A percentile compares a stretch with the other conserved stretches of the same genome.
These are phyloP conservation scores for Gambusia affinis DNA, from an alignment of 2,113 vertebrate species.

Conservation along the genomic window DNA sequence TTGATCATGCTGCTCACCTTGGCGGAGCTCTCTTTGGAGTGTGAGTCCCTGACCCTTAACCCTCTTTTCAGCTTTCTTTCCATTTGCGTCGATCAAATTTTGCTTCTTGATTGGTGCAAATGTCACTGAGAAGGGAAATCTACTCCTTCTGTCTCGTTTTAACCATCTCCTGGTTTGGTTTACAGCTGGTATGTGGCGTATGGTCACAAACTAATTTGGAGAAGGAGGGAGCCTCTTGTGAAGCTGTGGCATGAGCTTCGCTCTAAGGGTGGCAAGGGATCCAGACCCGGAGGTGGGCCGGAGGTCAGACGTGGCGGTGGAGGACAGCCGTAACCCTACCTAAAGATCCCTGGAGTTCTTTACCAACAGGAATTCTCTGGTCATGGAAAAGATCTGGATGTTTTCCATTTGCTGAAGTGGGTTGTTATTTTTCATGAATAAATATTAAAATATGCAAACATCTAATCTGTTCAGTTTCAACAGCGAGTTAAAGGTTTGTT, in stretches of 20 bases:
- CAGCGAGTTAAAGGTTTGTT: neutral
- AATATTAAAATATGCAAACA: slow-evolving; percentile 10
- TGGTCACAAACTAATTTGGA: slow-evolving; percentile 94
- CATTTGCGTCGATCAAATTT: neutral
- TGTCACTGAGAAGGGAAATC: neutral
- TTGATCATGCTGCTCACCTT: slow-evolving; percentile 96
- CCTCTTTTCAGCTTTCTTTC: too few relatives aligned
- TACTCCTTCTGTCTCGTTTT: slow-evolving; percentile 14
- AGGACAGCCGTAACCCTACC: slow-evolving; percentile 18
- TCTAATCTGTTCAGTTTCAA: neutral
- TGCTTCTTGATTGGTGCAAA: neutral
- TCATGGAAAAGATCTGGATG: slow-evolving; percentile 1
- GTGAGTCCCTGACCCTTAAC: slow-evolving; percentile 75
- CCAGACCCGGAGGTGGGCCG: slow-evolving; percentile 77
- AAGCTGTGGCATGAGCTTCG: slow-evolving; percentile 92
- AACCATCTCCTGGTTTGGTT: slow-evolving; percentile 5
- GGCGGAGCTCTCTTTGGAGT: slow-evolving; percentile 95
- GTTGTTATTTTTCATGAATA: slow-evolving; percentile 19
- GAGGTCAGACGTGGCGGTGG: slow-evolving; percentile 59
- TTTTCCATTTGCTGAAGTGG: neutral
- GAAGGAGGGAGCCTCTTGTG: slow-evolving; percentile 92
- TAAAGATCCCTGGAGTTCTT: neutral
- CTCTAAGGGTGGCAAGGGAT: slow-evolving; percentile 33
- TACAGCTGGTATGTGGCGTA: slow-evolving; percentile 91
- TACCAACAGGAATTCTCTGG: neutral